Evolutionary conservation across 2,113 vertebrate genomes (phyloP).

Genomic region (Actenoides lindsayi): DNA sequence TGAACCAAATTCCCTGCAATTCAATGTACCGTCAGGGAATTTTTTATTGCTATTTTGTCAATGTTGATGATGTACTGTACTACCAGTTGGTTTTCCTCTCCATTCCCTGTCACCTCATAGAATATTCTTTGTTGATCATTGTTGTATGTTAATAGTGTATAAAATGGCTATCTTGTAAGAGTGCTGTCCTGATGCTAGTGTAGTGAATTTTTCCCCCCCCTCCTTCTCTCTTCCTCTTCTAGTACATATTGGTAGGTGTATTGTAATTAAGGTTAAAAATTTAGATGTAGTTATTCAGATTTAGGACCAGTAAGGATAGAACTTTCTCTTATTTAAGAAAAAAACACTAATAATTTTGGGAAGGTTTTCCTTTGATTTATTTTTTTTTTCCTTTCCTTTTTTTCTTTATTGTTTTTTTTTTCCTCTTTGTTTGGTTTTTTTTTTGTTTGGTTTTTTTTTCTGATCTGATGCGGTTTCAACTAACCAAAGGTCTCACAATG

Average conservation of each 20-base stretch:
- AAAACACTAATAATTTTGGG: conserved; percentile 84
- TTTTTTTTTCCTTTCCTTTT: background rate
- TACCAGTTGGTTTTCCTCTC: conserved; percentile 85
- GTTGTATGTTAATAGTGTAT: conserved; percentile 92
- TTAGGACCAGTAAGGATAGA: conserved; percentile 99
- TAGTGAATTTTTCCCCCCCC: conserved; percentile 82
- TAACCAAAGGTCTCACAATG: conserved; percentile 97
- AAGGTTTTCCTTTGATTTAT: conserved; percentile 76
- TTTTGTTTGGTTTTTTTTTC: conserved; percentile 74
- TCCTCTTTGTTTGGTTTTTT: conserved; percentile 56
- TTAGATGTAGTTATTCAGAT: conserved; percentile 95
- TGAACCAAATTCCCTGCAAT: conserved; percentile 83
- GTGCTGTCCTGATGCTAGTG: conserved; percentile 95
- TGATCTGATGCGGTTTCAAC: conserved; percentile 95
- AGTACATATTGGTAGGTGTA: conserved; percentile 95
- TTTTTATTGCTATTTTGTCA: conserved; percentile 87
- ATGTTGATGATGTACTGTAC: conserved; percentile 90
- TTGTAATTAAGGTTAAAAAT: conserved; percentile 93
- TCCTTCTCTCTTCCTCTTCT: conserved; percentile 84
- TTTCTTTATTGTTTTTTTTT: background rate
- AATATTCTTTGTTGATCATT: conserved; percentile 85
- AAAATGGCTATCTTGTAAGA: conserved; percentile 89
- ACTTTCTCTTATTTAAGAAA: conserved; percentile 94
- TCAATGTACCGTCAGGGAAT: conserved; percentile 83
- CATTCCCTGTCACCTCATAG: conserved; percentile 84